Conservation (phyloP, 2,888 invertebrate species). For the Lepeophtheirus nordmannii region DNA sequence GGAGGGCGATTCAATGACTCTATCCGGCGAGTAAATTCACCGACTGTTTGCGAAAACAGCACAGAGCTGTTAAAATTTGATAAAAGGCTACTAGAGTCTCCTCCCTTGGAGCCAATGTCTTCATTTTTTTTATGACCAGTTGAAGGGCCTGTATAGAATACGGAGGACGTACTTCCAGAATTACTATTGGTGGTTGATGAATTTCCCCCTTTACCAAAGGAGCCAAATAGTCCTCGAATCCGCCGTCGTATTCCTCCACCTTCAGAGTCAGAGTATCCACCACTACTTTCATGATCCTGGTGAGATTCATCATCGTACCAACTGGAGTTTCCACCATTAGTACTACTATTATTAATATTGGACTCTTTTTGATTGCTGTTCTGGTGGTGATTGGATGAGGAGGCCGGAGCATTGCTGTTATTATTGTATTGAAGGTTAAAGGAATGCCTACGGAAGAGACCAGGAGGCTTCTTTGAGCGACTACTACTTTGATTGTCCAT, state of each 20-base stretch:
- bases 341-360: too few relatives aligned
- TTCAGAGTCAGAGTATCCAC: slow-evolving; percentile 17
- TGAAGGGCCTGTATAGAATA: neutral
- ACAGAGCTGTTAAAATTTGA: neutral
- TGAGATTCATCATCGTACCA: slow-evolving; percentile 4
- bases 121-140: neutral
- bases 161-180: neutral
- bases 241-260: slow-evolving; percentile 7
- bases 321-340: neutral
- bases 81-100: neutral
- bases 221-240: slow-evolving; percentile 17
- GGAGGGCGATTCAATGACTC: slow-evolving; percentile 4
- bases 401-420: neutral
- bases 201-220: slow-evolving; percentile 13
- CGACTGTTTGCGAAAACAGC: neutral
- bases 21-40: slow-evolving; percentile 14
- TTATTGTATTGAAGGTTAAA: slow-evolving; percentile 13
- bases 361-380: neutral
- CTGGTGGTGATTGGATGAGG: neutral
- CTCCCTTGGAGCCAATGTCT: neutral
- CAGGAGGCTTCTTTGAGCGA: neutral
- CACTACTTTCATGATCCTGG: neutral
- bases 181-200: neutral
- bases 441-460: slow-evolving; percentile 21
- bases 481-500: neutral